phyloP scores from a whole-genome alignment of 2,797 vertebrate species.

The Tangara arthus region DNA sequence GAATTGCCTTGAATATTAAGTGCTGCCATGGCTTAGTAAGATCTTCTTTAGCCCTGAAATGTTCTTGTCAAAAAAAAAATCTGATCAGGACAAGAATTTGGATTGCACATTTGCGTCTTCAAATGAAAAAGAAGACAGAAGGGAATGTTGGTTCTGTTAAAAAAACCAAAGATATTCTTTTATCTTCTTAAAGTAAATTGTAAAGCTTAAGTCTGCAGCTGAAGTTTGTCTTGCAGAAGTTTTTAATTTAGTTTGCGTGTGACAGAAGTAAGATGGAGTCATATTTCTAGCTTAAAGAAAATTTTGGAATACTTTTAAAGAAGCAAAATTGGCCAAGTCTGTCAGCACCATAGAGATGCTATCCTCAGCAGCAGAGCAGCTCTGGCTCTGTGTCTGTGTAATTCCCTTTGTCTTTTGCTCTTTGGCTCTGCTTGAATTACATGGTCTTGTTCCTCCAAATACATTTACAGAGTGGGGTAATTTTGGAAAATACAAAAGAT shows the following conservation, averaged over 20 bases:
- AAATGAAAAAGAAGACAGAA: neutral
- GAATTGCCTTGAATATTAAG: neutral
- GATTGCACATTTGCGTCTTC: neutral
- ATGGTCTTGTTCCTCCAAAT: neutral
- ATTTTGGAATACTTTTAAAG: slow-evolving; percentile 4
- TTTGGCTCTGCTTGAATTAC: neutral
- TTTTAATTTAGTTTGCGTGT: neutral
- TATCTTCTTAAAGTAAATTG: neutral
- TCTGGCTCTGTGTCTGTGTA: neutral
- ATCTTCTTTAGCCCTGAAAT: neutral
- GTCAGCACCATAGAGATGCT: neutral
- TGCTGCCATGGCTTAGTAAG: neutral
- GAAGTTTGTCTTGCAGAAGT: neutral
- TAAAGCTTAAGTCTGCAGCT: neutral
- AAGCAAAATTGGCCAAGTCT: neutral
- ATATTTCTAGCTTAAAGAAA: neutral
- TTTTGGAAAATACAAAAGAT: neutral
- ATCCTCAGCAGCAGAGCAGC: neutral
- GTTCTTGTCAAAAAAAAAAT: neutral
- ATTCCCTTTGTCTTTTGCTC: neutral
- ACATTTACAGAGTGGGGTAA: neutral
- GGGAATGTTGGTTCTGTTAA: neutral
- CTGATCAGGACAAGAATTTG: neutral
- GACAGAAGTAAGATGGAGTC: neutral
- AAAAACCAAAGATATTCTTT: neutral